Conservation (phyloP, 2,797 vertebrate species). For the Petrocephalus sullivani region DNA sequence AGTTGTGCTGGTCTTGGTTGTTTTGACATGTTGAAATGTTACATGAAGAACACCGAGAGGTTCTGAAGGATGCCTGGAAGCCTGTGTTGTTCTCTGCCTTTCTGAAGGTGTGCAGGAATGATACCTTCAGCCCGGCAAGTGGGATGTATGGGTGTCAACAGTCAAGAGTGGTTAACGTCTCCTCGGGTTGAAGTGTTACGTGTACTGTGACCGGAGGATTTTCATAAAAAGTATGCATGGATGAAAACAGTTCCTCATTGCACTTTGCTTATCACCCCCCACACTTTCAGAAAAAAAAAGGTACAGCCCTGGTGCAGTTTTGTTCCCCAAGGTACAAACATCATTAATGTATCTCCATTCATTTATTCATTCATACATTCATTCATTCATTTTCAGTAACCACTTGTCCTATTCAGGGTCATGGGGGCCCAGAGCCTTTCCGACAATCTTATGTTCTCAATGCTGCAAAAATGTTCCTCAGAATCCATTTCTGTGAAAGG, state of each 20-base stretch:
- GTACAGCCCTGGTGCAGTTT: not conserved
- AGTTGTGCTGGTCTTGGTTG: not conserved
- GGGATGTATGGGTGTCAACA: not conserved
- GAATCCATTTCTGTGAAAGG: not conserved
- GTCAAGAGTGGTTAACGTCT: not conserved
- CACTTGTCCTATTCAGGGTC: not conserved
- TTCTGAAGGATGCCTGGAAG: not conserved
- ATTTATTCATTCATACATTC: not conserved
- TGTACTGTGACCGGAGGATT: not conserved
- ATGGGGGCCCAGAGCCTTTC: not conserved
- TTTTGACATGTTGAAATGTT: conserved; percentile 8
- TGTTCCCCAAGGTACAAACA: not conserved
- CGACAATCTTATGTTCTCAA: not conserved
- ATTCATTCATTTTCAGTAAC: not conserved
- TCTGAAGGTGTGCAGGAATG: not conserved
- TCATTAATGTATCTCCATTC: not conserved
- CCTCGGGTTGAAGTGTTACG: not conserved
- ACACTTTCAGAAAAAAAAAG: not conserved
- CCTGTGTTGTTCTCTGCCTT: not conserved
- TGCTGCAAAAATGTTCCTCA: not conserved
- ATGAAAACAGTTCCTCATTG: not conserved
- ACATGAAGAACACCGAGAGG: not conserved
- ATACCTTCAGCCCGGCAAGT: not conserved
- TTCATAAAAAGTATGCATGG: not conserved
- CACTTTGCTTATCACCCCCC: not conserved